Base-by-base conservation (phyloP, 1,140 invertebrate species). In the Phthorimaea operculella region DNA sequence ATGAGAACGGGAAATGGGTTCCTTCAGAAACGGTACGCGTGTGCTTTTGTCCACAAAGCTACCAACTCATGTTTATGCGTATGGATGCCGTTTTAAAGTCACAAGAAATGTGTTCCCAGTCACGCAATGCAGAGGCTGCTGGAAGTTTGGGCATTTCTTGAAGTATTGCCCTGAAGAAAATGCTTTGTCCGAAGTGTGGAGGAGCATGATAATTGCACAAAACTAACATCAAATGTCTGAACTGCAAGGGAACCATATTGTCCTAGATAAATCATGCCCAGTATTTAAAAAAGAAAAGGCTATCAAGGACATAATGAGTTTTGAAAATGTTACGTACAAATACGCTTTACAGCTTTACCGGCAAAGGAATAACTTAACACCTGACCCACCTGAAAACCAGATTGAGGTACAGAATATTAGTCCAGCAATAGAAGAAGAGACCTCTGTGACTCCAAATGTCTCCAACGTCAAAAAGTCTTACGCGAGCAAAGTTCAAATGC, bases 81-180 rank as follows among this genome's bases (percentile, higher is more conserved):
- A 59, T 54, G 57, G 50, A 6, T 55, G 51, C 21, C 18, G 58
- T 14, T 55, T 63, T 0, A 55, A 57, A 12, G 63, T 74, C 3
- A 58, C 63, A n/a, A 55, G 51, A 1, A 71, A 62, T 16, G 33
- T 67, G 15, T 68, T 69, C 28, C 66, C 71, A 4, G 68, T 74
- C 2, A 60, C 64, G 0, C 69, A 74, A 51, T 72, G 72, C 42
- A 63, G 63, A 0, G 52, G 47, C 12, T 73, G 66, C 21, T 72
- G 70, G 67, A 58, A 49, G 39, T 61, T 59, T 51, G 67, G 64
- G 3, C 65, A 72, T 36, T 48, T 47, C 0, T 6, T 53, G 0
- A 59, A 58, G 17, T 47, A 50, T 7, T 70, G 67, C 62, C 1
- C 48, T 56, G 10, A 50, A 49, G 17, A 68, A 61, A 51, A 44